A percentile compares a stretch with the other conserved stretches of the same genome.
Conservation (phyloP, 2,888 invertebrate genomes). For the Drosophila mettleri region DNA sequence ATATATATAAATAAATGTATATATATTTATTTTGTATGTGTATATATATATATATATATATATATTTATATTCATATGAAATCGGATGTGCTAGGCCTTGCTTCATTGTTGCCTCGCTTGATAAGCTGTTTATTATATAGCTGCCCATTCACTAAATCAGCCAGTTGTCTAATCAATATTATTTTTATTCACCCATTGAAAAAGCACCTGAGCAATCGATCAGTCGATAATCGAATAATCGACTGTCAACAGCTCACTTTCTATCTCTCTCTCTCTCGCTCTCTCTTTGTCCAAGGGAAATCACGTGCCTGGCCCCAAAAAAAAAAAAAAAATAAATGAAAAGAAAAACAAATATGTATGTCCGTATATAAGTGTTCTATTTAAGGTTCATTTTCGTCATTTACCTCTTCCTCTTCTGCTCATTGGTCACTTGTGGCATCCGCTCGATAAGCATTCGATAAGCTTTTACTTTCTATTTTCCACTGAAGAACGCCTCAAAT, state of each 20-base stretch:
- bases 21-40: background rate
- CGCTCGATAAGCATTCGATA: slow-evolving; percentile 57
- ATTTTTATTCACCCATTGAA: slow-evolving; percentile 30
- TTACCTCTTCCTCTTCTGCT: slow-evolving; percentile 18
- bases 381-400: slow-evolving; percentile 63
- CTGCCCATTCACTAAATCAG: slow-evolving; percentile 81
- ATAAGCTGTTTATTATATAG: slow-evolving; percentile 59
- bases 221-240: slow-evolving; percentile 20
- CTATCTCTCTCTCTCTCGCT: background rate
- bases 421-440: slow-evolving; percentile 37
- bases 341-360: background rate
- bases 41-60: background rate
- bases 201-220: slow-evolving; percentile 23
- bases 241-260: slow-evolving; percentile 6
- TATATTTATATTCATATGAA: background rate
- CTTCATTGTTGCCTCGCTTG: slow-evolving; percentile 66
- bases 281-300: slow-evolving; percentile 11
- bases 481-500: slow-evolving; percentile 54
- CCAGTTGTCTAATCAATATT: slow-evolving; percentile 54
- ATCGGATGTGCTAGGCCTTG: slow-evolving; percentile 20
- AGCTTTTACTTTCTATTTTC: slow-evolving; percentile 66
- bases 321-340: slow-evolving; percentile 1
- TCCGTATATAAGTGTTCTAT: slow-evolving; percentile 32
- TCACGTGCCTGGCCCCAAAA: slow-evolving; percentile 42
- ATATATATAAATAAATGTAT: background rate